A percentile compares a stretch with the other conserved stretches of the same genome.
phyloP scores from a whole-genome alignment of 2,113 vertebrate genomes.

The Sciurus niger region DNA sequence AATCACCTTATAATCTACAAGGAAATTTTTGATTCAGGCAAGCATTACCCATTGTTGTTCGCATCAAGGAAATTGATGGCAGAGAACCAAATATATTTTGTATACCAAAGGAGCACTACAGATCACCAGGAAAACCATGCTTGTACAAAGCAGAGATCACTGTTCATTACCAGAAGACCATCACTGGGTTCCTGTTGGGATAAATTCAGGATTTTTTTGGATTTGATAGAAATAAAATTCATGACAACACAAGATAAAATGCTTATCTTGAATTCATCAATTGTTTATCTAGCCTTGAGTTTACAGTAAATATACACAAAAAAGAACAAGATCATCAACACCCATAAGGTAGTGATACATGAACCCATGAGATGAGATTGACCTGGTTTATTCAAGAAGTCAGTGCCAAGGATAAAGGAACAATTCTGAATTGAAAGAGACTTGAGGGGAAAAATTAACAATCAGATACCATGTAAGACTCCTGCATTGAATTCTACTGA shows the following conservation, averaged over 20 bases:
- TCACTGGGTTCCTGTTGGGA: not conserved
- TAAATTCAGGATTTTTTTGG: not conserved
- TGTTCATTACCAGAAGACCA: not conserved
- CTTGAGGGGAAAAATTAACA: not conserved
- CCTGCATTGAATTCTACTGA: not conserved
- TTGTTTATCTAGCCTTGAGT: not conserved
- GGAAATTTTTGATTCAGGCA: not conserved
- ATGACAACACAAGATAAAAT: not conserved
- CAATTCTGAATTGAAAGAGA: not conserved
- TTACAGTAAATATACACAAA: not conserved
- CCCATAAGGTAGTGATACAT: not conserved
- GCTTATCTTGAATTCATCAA: not conserved
- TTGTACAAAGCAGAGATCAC: not conserved
- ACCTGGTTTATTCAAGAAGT: not conserved
- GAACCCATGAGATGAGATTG: not conserved
- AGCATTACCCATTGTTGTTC: not conserved
- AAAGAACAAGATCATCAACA: not conserved
- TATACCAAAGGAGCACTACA: not conserved
- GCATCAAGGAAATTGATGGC: not conserved
- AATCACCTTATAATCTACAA: slow-evolving; percentile 19
- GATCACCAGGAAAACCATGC: not conserved
- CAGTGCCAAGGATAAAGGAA: not conserved
- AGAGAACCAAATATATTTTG: not conserved
- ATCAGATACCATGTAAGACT: not conserved
- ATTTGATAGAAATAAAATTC: slow-evolving; percentile 1